Evolutionary conservation across 2,888 invertebrate species (phyloP).

Genomic region (Conops quadrifasciatus): DNA sequence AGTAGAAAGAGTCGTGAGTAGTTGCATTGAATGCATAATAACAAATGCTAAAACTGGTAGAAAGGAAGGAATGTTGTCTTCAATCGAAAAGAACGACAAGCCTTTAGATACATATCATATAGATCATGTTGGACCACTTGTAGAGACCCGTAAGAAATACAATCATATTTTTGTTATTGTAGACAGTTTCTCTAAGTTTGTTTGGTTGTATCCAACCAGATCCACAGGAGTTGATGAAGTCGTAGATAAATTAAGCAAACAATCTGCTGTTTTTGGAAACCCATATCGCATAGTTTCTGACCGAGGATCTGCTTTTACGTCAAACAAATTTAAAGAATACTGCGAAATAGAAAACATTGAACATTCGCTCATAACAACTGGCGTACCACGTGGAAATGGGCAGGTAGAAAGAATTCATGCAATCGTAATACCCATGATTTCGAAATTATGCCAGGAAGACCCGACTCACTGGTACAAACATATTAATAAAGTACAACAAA

Average conservation of each 20-base stretch:
- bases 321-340: conserved; percentile 53
- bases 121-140: conserved; percentile 57
- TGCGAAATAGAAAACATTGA: conserved; percentile 49
- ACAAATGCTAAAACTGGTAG: conserved; percentile 50
- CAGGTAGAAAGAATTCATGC: too few species aligned
- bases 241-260: conserved; percentile 46
- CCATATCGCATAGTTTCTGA: conserved; percentile 57
- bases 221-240: conserved; percentile 50
- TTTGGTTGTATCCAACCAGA: conserved; percentile 56
- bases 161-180: conserved; percentile 55
- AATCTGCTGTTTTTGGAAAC: conserved; percentile 40
- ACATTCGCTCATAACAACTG: conserved; percentile 54
- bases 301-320: conserved; percentile 58
- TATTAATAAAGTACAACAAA: conserved; percentile 42
- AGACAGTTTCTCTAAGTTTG: conserved; percentile 56
- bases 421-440: too few species aligned
- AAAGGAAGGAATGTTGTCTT: conserved; percentile 53
- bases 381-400: too few species aligned
- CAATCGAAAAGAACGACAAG: conserved; percentile 51
- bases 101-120: conserved; percentile 54
- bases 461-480: too few species aligned
- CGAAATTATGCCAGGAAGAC: too few species aligned
- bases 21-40: conserved; percentile 41
- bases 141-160: conserved; percentile 50
- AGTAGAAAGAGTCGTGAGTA: conserved; percentile 22